phyloP scores from a whole-genome alignment of 2,113 vertebrate species.

The Dasyornis broadbenti region DNA sequence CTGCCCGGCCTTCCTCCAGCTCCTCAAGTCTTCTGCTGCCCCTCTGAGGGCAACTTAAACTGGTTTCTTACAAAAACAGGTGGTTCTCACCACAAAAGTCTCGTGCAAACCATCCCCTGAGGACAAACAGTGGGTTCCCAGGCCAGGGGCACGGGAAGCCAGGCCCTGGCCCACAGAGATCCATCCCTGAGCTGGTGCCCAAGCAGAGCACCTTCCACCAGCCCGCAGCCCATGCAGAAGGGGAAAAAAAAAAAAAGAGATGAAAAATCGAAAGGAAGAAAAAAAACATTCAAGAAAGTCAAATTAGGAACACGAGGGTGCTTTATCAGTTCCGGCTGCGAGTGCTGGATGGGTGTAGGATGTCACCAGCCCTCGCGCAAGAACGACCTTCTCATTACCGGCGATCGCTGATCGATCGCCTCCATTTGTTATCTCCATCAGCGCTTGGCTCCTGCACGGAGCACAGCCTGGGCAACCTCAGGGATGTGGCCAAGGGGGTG shows the following conservation, averaged over 20 bases:
- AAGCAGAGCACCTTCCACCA: neutral
- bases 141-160: neutral
- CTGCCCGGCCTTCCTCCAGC: neutral
- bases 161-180: neutral
- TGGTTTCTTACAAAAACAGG: neutral
- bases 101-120: neutral
- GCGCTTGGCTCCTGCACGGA: accelerated
- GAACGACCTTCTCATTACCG: neutral
- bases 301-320: neutral
- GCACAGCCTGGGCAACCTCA: accelerated
- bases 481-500: neutral
- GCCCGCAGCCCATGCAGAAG: neutral
- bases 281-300: neutral
- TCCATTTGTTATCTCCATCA: neutral
- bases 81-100: neutral
- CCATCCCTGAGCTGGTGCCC: neutral
- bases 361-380: neutral
- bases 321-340: neutral
- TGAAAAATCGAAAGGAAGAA: neutral
- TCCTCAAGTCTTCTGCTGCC: neutral
- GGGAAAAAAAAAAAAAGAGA: neutral
- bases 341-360: neutral
- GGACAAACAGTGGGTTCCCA: neutral
- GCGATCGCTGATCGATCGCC: neutral
- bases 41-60: neutral